These are phyloP conservation scores for Euzophera pinguis DNA, from an alignment of 2,888 invertebrate species.

Conservation along the genomic window DNA sequence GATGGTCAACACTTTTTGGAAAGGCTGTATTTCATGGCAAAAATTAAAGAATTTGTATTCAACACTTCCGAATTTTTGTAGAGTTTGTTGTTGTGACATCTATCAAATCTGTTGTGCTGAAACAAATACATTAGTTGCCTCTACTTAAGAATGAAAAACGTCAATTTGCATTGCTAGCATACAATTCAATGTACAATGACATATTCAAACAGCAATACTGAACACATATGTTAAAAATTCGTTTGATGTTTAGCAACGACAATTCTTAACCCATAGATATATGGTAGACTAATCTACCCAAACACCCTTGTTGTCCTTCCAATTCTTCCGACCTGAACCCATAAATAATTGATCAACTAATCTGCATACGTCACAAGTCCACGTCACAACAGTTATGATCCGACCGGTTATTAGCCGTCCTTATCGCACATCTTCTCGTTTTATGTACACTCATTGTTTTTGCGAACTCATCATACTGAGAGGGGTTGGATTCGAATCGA, in stretches of 20 bases:
- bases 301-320: constrained; percentile 10
- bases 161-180: too few species aligned
- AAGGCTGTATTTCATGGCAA: too few species aligned
- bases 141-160: too few species aligned
- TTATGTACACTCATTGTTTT: constrained; percentile 65
- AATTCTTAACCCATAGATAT: neutral
- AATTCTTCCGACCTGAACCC: constrained; percentile 11
- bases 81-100: too few species aligned
- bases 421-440: constrained; percentile 65
- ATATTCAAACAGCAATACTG: too few species aligned
- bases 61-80: too few species aligned
- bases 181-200: too few species aligned
- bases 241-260: neutral
- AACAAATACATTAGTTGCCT: too few species aligned
- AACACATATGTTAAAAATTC: neutral
- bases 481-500: constrained; percentile 67
- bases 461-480: constrained; percentile 53
- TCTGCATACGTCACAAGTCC: constrained; percentile 13
- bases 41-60: too few species aligned
- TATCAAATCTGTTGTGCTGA: too few species aligned
- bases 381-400: constrained; percentile 11
- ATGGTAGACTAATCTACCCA: constrained; percentile 7
- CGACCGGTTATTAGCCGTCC: constrained; percentile 53
- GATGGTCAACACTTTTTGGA: too few species aligned
- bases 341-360: constrained; percentile 15